Evolutionary conservation across 2,113 vertebrate species (phyloP).

Genomic region (Eulacestoma nigropectus): DNA sequence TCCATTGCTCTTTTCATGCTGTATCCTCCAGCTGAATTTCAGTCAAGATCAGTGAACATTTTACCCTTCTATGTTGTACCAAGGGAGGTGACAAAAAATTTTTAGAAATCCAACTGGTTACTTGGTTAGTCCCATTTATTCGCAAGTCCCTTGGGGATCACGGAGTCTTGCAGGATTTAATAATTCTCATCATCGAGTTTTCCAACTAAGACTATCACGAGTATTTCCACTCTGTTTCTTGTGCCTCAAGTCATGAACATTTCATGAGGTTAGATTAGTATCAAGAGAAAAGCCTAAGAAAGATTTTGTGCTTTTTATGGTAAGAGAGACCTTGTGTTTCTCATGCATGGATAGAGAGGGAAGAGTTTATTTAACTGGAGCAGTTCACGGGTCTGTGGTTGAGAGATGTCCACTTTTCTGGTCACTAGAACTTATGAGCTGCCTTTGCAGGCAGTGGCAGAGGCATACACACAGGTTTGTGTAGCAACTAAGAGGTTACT

Average conservation of each 20-base stretch:
- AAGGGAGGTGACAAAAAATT: background rate
- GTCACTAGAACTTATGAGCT: background rate
- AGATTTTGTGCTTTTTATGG: background rate
- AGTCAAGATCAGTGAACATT: background rate
- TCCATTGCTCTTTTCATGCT: background rate
- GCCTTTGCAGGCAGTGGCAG: background rate
- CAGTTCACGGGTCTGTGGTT: background rate
- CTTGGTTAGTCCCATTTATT: background rate
- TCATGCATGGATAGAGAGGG: background rate
- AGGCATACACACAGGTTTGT: background rate
- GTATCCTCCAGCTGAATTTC: background rate
- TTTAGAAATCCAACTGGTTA: background rate
- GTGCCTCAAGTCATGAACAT: background rate
- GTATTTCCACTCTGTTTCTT: background rate
- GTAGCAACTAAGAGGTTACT: slow-evolving; percentile 26
- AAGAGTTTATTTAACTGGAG: background rate
- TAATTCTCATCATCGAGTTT: background rate
- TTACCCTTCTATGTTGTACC: background rate
- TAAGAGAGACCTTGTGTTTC: background rate
- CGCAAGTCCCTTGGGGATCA: background rate
- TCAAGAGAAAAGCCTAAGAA: background rate
- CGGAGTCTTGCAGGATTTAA: background rate
- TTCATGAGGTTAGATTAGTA: background rate
- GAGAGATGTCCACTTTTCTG: background rate
- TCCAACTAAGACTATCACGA: background rate